Percentiles rank a stretch among this genome's conserved stretches.
These are phyloP conservation scores for Dryobates pubescens DNA, from an alignment of 2,797 vertebrate genomes.

Conservation along the genomic window DNA sequence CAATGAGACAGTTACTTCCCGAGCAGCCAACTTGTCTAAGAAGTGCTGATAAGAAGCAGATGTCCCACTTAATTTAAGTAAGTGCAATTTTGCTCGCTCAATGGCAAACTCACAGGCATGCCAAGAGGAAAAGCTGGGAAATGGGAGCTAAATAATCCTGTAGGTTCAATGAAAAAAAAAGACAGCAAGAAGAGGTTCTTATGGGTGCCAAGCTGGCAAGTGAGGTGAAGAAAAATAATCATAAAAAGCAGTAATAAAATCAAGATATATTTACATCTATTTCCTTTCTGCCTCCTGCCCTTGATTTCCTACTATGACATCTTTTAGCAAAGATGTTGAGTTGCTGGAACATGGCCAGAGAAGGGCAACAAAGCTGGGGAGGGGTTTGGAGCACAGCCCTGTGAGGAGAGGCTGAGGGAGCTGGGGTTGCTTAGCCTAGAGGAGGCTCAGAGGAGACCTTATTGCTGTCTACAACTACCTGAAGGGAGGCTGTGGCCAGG, in stretches of 20 bases:
- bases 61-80: slow-evolving; percentile 27
- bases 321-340: no score
- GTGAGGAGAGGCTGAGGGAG: no score
- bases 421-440: no score
- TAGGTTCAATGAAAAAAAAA: not conserved
- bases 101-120: slow-evolving; percentile 15
- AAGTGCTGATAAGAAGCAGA: slow-evolving; percentile 40
- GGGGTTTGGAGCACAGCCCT: no score
- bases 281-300: not conserved
- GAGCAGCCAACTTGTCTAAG: slow-evolving; percentile 19
- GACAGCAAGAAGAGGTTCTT: not conserved
- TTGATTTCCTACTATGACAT: not conserved
- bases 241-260: not conserved
- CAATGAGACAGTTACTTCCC: slow-evolving; percentile 5
- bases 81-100: slow-evolving; percentile 17
- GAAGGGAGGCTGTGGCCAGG: no score
- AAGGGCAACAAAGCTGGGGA: no score
- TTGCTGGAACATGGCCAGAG: no score
- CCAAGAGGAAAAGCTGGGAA: slow-evolving; percentile 35
- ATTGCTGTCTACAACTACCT: no score
- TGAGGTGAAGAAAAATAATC: not conserved
- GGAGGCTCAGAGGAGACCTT: no score
- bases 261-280: not conserved
- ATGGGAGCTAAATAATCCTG: slow-evolving; percentile 20
- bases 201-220: not conserved